Conservation (phyloP, 2,888 invertebrate species). For the Watsonalla binaria region DNA sequence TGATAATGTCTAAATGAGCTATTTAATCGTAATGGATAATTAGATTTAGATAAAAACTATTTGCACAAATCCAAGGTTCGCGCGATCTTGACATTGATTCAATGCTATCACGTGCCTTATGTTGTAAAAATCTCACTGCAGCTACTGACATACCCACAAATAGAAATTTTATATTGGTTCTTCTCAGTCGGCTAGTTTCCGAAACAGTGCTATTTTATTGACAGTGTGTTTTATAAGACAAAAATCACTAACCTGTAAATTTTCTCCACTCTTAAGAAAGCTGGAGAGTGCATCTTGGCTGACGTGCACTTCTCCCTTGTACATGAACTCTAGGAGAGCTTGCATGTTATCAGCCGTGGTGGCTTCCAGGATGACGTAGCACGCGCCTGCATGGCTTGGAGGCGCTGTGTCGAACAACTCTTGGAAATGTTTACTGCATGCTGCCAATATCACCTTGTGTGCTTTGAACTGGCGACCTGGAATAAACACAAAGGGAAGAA, state of each 20-base stretch:
- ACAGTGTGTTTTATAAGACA: too few relatives aligned
- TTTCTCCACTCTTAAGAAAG: constrained; percentile 94
- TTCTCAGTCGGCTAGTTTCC: too few relatives aligned
- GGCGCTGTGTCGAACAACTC: constrained; percentile 94
- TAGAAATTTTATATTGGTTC: too few relatives aligned
- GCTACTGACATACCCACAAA: too few relatives aligned
- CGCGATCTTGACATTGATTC: too few relatives aligned
- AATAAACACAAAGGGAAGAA: constrained; percentile 19
- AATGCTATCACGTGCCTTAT: too few relatives aligned
- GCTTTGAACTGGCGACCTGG: constrained; percentile 94
- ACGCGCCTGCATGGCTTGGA: constrained; percentile 85
- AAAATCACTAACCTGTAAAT: constrained; percentile 85
- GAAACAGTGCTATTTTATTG: too few relatives aligned
- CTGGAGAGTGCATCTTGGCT: constrained; percentile 94
- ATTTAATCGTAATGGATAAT: too few relatives aligned
- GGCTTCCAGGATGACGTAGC: constrained; percentile 93
- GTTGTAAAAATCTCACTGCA: too few relatives aligned
- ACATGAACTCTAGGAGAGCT: constrained; percentile 94
- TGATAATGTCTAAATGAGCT: too few relatives aligned
- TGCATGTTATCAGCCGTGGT: constrained; percentile 94
- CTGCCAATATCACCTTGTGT: constrained; percentile 93
- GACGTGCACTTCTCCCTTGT: constrained; percentile 95
- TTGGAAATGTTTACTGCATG: constrained; percentile 95
- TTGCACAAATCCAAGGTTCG: too few relatives aligned
- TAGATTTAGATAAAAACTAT: too few relatives aligned